These are phyloP conservation scores for Calliphora vicina DNA, from an alignment of 1,140 invertebrate species.

Conservation along the genomic window DNA sequence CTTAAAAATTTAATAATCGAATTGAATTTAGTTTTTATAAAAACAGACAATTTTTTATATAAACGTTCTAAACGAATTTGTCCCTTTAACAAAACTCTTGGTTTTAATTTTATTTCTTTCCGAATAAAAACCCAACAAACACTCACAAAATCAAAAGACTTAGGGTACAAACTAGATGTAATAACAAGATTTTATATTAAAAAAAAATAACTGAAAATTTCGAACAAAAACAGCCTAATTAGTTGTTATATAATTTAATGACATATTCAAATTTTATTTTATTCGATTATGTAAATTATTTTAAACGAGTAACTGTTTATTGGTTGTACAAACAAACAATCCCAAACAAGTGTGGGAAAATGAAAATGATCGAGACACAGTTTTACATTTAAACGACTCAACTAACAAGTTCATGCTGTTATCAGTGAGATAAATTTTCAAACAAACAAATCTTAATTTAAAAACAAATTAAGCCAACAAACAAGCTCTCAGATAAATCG, in stretches of 20 bases:
- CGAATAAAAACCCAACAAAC: too few species aligned
- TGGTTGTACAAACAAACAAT: too few species aligned
- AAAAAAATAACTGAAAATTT: neutral
- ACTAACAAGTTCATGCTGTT: neutral
- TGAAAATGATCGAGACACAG: too few species aligned
- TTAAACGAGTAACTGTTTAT: too few species aligned
- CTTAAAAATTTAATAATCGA: too few species aligned
- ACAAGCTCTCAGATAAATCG: neutral
- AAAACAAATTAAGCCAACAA: neutral
- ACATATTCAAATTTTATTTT: neutral
- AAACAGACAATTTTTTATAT: too few species aligned
- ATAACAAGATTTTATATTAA: neutral
- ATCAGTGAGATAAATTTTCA: neutral
- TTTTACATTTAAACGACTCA: too few species aligned
- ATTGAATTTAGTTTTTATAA: too few species aligned
- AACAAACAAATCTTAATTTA: neutral
- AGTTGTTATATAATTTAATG: neutral
- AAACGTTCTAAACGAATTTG: too few species aligned
- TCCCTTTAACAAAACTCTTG: too few species aligned
- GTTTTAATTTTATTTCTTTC: too few species aligned
- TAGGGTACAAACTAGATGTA: neutral
- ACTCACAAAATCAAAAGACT: neutral
- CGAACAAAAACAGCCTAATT: neutral
- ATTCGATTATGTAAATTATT: neutral
- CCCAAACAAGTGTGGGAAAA: too few species aligned